A percentile compares a stretch with the other conserved stretches of the same genome.
phyloP scores from a whole-genome alignment of 1,140 invertebrate genomes.

The Plutomurus gul region DNA sequence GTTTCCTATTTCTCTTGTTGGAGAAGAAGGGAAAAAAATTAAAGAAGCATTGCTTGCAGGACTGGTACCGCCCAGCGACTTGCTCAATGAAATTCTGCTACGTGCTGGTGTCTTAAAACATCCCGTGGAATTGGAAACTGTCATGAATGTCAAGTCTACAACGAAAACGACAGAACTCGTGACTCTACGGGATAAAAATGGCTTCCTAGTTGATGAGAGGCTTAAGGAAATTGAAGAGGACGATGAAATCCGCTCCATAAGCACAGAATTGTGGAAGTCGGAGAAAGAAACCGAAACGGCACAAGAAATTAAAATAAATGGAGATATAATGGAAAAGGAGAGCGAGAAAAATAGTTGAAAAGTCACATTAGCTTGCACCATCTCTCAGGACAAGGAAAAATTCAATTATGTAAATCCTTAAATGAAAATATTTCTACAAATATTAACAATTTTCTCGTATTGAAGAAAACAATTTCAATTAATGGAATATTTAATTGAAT shows the following conservation, averaged over 20 bases:
- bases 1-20: conserved; percentile 70
- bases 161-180: conserved; percentile 76
- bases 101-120: conserved; percentile 70
- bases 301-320: background rate
- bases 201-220: conserved; percentile 72
- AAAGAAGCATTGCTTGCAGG: conserved; percentile 72
- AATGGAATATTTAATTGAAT: too few relatives aligned
- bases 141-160: conserved; percentile 72
- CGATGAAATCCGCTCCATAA: conserved; percentile 36
- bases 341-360: background rate
- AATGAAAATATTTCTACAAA: too few relatives aligned
- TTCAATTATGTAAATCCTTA: too few relatives aligned
- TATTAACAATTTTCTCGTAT: too few relatives aligned
- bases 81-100: conserved; percentile 72
- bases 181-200: conserved; percentile 67
- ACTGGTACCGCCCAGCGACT: conserved; percentile 65
- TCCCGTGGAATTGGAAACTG: conserved; percentile 73
- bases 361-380: background rate
- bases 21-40: conserved; percentile 71
- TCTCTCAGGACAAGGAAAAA: too few relatives aligned
- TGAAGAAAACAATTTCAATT: too few relatives aligned
- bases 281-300: conserved; percentile 1
- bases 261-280: conserved; percentile 42
- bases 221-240: conserved; percentile 74
- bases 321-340: background rate